A percentile compares a stretch with the other conserved stretches of the same genome.
phyloP scores from a whole-genome alignment of 1,140 invertebrate genomes.

The Bradynema listronoti region DNA sequence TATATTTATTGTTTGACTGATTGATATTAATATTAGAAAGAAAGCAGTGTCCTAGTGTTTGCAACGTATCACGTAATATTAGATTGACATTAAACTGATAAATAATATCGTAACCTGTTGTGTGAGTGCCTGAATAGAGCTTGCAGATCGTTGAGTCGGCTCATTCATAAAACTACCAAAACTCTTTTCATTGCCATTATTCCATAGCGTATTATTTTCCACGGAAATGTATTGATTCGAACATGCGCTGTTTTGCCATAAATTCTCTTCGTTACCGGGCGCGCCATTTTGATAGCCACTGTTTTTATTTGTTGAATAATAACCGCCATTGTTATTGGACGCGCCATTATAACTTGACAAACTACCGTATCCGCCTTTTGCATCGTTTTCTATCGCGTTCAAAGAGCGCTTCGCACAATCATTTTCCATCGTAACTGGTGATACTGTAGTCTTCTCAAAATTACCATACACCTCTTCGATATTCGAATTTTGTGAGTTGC shows the following conservation, averaged over 20 bases:
- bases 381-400: too few species aligned
- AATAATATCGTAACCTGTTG: constrained; percentile 47
- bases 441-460: too few species aligned
- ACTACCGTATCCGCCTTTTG: too few species aligned
- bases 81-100: constrained; percentile 10
- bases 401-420: too few species aligned
- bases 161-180: not conserved
- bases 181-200: not conserved
- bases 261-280: not conserved
- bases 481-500: not conserved
- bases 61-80: not conserved
- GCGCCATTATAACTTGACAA: too few species aligned
- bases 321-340: too few species aligned
- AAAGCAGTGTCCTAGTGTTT: not conserved
- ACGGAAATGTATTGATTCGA: too few species aligned
- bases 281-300: not conserved
- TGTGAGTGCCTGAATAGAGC: constrained; percentile 51
- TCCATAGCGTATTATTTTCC: not conserved
- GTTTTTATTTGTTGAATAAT: not conserved
- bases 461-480: too few species aligned
- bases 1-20: constrained; percentile 13
- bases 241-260: too few species aligned
- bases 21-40: constrained; percentile 16
- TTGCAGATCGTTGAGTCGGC: constrained; percentile 26
- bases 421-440: too few species aligned